A percentile compares a stretch with the other conserved stretches of the same genome.
phyloP scores from a whole-genome alignment of 2,888 invertebrate species.

The Drosophila prostipennis region DNA sequence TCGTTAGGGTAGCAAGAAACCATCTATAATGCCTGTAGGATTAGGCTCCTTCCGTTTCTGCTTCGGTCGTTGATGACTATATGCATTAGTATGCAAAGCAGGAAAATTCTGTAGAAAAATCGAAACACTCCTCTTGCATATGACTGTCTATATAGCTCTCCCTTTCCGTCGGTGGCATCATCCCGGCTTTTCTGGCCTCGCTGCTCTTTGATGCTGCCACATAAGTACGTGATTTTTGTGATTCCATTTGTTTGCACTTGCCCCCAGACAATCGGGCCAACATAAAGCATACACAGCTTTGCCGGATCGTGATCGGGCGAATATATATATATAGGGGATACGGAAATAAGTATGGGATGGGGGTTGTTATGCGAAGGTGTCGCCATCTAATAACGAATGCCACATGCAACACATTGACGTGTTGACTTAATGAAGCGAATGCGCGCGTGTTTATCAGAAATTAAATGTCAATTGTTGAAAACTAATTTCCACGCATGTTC shows the following conservation, averaged over 20 bases:
- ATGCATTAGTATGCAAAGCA: constrained; percentile 77
- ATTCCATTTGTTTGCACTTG: constrained; percentile 64
- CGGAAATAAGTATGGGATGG: neutral
- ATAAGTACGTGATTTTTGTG: constrained; percentile 70
- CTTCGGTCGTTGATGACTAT: constrained; percentile 20
- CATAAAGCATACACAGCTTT: constrained; percentile 31
- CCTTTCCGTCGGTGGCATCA: neutral
- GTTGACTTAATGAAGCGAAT: constrained; percentile 80
- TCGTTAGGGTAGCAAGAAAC: constrained; percentile 17
- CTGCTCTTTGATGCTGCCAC: constrained; percentile 24
- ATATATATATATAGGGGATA: constrained; percentile 1
- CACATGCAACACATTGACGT: constrained; percentile 69
- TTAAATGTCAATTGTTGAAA: constrained; percentile 80
- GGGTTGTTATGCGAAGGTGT: constrained; percentile 42
- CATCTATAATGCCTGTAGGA: constrained; percentile 25
- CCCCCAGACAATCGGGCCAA: constrained; percentile 36
- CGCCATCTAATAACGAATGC: constrained; percentile 73
- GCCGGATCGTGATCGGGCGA: constrained; percentile 24
- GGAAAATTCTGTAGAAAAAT: constrained; percentile 48
- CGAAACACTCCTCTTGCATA: constrained; percentile 57
- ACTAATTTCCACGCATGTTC: constrained; percentile 65
- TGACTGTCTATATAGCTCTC: constrained; percentile 25
- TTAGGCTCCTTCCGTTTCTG: constrained; percentile 38
- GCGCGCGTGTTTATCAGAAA: constrained; percentile 80
- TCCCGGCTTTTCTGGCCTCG: neutral